phyloP scores from a whole-genome alignment of 2,797 vertebrate species.

The Rachycentron canadum region DNA sequence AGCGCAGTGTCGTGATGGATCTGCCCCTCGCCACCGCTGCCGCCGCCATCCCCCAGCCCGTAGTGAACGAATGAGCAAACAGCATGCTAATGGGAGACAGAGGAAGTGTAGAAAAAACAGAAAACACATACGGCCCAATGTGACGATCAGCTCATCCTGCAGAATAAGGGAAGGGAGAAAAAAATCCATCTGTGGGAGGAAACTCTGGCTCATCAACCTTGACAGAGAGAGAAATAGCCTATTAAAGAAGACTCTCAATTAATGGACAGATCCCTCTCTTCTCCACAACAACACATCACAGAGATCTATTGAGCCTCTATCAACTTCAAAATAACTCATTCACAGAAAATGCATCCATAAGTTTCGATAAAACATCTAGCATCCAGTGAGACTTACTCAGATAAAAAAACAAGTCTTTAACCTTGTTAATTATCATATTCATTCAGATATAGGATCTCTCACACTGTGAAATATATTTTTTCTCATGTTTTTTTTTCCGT shows the following conservation, averaged over 20 bases:
- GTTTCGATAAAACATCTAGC: no score
- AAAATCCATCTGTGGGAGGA: conserved; percentile 20
- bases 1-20: conserved; percentile 54
- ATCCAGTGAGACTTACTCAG: no score
- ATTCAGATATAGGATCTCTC: no score
- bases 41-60: conserved; percentile 5
- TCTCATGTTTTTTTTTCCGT: no score
- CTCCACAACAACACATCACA: background rate
- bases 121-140: conserved; percentile 25
- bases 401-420: no score
- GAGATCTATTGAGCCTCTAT: background rate
- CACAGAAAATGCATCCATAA: no score
- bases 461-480: no score
- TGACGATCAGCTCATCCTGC: conserved; percentile 36
- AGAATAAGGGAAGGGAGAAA: conserved; percentile 3
- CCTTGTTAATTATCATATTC: no score
- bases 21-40: conserved; percentile 37
- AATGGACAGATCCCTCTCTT: conserved; percentile 8
- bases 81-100: conserved; percentile 37
- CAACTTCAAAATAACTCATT: background rate
- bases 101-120: conserved; percentile 15
- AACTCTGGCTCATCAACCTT: conserved; percentile 31
- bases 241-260: conserved; percentile 26
- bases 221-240: conserved; percentile 37
- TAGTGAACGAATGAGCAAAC: conserved; percentile 21